These are phyloP conservation scores for Pseudobourletiella spinata DNA, from an alignment of 1,140 invertebrate species.

Conservation along the genomic window DNA sequence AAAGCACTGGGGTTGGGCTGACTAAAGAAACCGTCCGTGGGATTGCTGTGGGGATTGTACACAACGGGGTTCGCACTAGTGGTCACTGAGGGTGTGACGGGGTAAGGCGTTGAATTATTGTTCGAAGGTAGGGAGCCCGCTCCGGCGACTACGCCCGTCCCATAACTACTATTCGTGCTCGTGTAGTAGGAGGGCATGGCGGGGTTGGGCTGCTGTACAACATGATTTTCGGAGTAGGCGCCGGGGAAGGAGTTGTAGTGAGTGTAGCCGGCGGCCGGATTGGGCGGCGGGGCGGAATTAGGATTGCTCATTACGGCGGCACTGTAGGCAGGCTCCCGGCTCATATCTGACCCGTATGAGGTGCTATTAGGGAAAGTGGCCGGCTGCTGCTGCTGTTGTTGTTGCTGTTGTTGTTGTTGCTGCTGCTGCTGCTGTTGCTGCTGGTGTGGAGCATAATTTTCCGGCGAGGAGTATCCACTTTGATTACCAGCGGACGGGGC, in stretches of 20 bases:
- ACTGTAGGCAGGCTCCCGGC: neutral
- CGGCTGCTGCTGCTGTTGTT: neutral
- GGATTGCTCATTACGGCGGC: too few species aligned
- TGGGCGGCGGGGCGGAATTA: too few species aligned
- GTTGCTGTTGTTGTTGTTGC: conserved; percentile 10
- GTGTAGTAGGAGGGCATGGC: neutral
- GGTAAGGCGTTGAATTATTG: conserved; percentile 3
- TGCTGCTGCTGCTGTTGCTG: neutral
- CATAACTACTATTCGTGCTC: neutral
- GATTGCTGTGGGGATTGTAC: neutral
- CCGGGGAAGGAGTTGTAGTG: conserved; percentile 21
- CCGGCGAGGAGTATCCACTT: neutral
- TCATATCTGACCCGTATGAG: neutral
- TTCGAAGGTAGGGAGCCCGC: too few species aligned
- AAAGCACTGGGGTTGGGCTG: neutral
- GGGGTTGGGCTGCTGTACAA: neutral
- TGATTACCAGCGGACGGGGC: neutral
- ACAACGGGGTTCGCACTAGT: neutral
- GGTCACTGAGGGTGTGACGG: neutral
- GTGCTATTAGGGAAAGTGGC: neutral
- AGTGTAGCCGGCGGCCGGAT: conserved; percentile 8
- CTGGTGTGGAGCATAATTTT: neutral
- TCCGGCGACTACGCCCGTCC: neutral
- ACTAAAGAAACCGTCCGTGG: neutral
- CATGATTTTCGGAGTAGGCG: conserved; percentile 3